A percentile compares a stretch with the other conserved stretches of the same genome.
Evolutionary conservation across 2,888 invertebrate genomes (phyloP).

Genomic region (Anaspis maculata): DNA sequence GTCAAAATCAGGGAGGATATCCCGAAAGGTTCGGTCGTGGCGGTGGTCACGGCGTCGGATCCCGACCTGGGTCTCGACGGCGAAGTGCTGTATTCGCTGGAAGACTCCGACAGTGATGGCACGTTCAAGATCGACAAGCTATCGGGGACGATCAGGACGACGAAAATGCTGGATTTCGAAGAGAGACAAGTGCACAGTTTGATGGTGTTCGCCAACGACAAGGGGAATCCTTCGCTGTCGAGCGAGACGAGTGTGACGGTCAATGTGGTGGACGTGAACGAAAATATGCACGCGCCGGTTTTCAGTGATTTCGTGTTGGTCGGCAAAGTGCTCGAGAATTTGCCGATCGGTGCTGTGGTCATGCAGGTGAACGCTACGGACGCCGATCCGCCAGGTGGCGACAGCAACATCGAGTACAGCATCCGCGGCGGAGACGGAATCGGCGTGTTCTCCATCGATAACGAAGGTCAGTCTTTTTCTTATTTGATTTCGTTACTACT

Average conservation of each 20-base stretch:
- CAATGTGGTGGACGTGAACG: slow-evolving; percentile 90
- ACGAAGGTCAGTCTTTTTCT: slow-evolving; percentile 72
- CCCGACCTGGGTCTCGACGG: slow-evolving; percentile 81
- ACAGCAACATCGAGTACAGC: slow-evolving; percentile 77
- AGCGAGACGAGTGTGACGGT: slow-evolving; percentile 75
- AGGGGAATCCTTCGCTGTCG: slow-evolving; percentile 72
- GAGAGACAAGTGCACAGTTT: slow-evolving; percentile 82
- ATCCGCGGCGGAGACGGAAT: slow-evolving; percentile 84
- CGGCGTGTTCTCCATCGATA: slow-evolving; percentile 86
- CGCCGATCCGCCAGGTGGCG: slow-evolving; percentile 69
- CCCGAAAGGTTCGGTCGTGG: slow-evolving; percentile 79
- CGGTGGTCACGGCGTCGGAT: slow-evolving; percentile 75
- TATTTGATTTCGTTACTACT: no score
- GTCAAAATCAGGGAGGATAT: slow-evolving; percentile 88
- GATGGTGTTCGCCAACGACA: slow-evolving; percentile 76
- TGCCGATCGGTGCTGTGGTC: slow-evolving; percentile 67
- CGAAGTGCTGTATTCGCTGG: slow-evolving; percentile 68
- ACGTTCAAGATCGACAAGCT: slow-evolving; percentile 75
- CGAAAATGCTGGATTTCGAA: slow-evolving; percentile 77
- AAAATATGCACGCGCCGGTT: slow-evolving; percentile 75
- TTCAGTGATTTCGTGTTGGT: slow-evolving; percentile 74
- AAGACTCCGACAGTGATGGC: slow-evolving; percentile 58
- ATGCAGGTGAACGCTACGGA: slow-evolving; percentile 72
- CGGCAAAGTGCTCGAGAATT: slow-evolving; percentile 73
- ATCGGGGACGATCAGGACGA: slow-evolving; percentile 80